A percentile compares a stretch with the other conserved stretches of the same genome.
phyloP scores from a whole-genome alignment of 2,113 vertebrate genomes.

The Elephantulus edwardii region DNA sequence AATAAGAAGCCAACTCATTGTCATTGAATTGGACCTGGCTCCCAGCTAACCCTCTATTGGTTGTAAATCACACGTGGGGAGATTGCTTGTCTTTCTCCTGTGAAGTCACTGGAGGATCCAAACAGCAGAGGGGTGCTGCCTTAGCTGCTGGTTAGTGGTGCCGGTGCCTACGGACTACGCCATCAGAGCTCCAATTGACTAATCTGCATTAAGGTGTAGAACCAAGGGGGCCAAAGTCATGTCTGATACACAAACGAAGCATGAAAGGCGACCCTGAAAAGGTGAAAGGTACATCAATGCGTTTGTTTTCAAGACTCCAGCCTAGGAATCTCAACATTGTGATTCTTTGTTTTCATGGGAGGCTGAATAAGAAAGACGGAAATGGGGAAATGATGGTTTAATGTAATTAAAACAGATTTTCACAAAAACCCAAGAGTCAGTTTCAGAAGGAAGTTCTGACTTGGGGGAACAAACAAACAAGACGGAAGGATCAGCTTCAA shows the following conservation, averaged over 20 bases:
- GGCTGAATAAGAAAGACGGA: no score
- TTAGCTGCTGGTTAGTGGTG: no score
- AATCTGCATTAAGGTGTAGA: not conserved
- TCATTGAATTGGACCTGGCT: no score
- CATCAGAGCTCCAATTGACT: no score
- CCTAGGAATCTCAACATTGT: not conserved
- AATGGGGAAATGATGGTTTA: not conserved
- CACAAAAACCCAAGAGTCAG: not conserved
- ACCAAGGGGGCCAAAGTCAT: not conserved
- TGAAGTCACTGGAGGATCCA: no score
- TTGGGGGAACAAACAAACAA: not conserved
- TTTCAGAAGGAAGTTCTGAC: slow-evolving; percentile 19
- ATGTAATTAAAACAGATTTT: not conserved
- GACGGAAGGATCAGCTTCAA: not conserved
- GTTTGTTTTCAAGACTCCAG: not conserved
- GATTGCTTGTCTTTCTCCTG: no score
- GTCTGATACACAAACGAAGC: not conserved
- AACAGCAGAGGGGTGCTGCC: no score
- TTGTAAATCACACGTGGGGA: no score
- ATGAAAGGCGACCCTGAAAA: not conserved
- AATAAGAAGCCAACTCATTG: no score
- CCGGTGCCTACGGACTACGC: no score
- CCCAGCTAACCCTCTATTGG: no score
- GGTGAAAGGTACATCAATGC: not conserved
- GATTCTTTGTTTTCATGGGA: not conserved